Conservation (phyloP, 1,140 invertebrate species). For the Panagrolaimus sp. region DNA sequence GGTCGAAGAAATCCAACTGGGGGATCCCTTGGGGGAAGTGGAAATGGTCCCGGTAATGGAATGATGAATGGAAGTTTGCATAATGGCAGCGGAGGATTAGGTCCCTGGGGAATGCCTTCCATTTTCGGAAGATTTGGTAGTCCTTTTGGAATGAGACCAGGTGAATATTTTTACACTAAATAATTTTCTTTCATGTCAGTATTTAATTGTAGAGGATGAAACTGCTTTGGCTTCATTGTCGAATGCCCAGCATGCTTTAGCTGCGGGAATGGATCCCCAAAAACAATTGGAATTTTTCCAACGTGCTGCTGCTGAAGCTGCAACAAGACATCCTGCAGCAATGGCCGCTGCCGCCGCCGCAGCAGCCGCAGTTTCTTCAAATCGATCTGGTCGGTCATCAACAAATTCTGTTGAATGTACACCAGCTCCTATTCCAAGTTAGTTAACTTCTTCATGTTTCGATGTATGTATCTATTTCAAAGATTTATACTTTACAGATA, state of each 20-base stretch:
- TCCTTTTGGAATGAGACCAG: constrained; percentile 21
- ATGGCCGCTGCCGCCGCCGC: too few relatives aligned
- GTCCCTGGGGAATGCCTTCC: constrained; percentile 16
- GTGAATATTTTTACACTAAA: not conserved
- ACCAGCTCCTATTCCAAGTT: too few relatives aligned
- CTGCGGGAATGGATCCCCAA: constrained; percentile 21
- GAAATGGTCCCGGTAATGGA: not conserved
- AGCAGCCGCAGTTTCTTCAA: too few relatives aligned
- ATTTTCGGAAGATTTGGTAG: constrained; percentile 27
- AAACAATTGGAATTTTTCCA: constrained; percentile 47
- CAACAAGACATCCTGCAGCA: too few relatives aligned
- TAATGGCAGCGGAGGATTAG: constrained; percentile 21
- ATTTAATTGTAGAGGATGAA: not conserved
- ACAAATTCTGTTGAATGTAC: constrained; percentile 32
- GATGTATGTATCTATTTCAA: too few relatives aligned
- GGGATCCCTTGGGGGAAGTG: not conserved
- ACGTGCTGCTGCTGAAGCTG: not conserved
- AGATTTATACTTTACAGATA: constrained; percentile 28
- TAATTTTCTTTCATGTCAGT: not conserved
- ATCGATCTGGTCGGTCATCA: constrained; percentile 31
- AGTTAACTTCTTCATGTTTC: too few relatives aligned
- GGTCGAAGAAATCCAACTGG: constrained; percentile 73
- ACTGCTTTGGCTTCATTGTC: not conserved
- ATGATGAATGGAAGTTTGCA: not conserved
- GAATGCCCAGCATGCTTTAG: not conserved